A percentile compares a stretch with the other conserved stretches of the same genome.
These are phyloP conservation scores for Rotaria sp. DNA, from an alignment of 2,888 invertebrate genomes.

Conservation along the genomic window DNA sequence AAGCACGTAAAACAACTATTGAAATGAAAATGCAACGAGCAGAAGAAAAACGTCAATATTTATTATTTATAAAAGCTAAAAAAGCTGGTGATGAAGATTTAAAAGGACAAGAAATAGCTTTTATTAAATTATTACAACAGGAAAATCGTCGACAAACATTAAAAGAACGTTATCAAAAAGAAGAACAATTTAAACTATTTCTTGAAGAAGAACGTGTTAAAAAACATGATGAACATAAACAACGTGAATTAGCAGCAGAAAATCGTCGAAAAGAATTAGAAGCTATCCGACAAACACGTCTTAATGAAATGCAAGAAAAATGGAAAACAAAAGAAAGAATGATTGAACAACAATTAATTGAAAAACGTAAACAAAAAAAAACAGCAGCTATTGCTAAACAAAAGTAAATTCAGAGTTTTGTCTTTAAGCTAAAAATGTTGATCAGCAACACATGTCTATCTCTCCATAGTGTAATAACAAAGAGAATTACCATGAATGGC, in stretches of 20 bases:
- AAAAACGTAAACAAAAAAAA: slow-evolving; percentile 68
- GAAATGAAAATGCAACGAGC: slow-evolving; percentile 64
- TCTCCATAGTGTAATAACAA: no score
- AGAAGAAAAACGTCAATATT: slow-evolving; percentile 77
- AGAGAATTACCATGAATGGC: no score
- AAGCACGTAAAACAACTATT: slow-evolving; percentile 61
- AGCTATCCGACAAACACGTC: slow-evolving; percentile 66
- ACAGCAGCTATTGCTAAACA: slow-evolving; percentile 74
- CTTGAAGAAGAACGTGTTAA: slow-evolving; percentile 78
- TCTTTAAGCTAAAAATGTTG: no score
- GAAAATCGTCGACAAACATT: slow-evolving; percentile 87
- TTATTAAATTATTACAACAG: slow-evolving; percentile 88
- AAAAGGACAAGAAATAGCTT: slow-evolving; percentile 82
- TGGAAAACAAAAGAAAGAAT: slow-evolving; percentile 71
- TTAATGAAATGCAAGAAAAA: slow-evolving; percentile 65
- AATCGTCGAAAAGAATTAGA: slow-evolving; percentile 76
- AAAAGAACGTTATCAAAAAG: slow-evolving; percentile 63
- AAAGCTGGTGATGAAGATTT: slow-evolving; percentile 91
- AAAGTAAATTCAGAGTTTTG: slow-evolving; percentile 46
- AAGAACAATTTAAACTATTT: slow-evolving; percentile 61
- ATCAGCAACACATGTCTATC: no score
- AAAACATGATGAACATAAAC: slow-evolving; percentile 79
- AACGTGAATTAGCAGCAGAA: slow-evolving; percentile 88
- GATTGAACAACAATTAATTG: slow-evolving; percentile 71
- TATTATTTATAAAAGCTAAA: slow-evolving; percentile 65